Base-by-base conservation (phyloP, 2,113 vertebrate species). In the Aphyosemion australe region DNA sequence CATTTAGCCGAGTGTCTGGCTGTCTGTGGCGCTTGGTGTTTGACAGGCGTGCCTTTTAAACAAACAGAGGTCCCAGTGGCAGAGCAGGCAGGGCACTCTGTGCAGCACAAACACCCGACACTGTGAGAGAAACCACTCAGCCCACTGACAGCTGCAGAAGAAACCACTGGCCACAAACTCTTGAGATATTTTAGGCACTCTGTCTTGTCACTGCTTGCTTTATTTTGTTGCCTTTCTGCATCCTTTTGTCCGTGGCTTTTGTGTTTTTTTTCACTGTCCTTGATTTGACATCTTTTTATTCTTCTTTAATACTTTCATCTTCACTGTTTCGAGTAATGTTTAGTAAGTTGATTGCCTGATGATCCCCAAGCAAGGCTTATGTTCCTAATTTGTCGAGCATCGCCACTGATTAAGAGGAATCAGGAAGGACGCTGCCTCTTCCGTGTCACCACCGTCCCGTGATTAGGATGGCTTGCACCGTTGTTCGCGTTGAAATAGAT, bases 1-100 rank as follows among this genome's bases (percentile, higher is more conserved):
- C 80, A 86, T 89, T 91, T 90, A 87, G 84, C 82, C 34, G 61
- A 82, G 84, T 88, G 84, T 87, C 88, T 90, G 82, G 82, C 83
- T 82, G 79, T 85, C 81, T 74, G 76, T 80, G 72, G 84, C 73
- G 67, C 80, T 87, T 84, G 87, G 73, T 93, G 89, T 92, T 94
- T 93, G 93, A 94, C 92, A 93, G 90, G 80, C 84, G 16, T 80
- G 87, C 82, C 89, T 85, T 92, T 93, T 92, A 93, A 93, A 92
- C 90, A 93, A 93, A 93, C 91, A 92, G 78, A 74, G 84, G 88
- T 90, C 90, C 91, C 91, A 84, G 88, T 87, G 84, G 84, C 84
- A 74, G 85, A 85, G 81, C 79, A 60, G 80, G 78, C 88, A 73
- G 86, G 84, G 84, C 84, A 90, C 74, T 81, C 73, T 62, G 79